Percentiles rank a stretch among this genome's conserved stretches.
phyloP scores from a whole-genome alignment of 2,797 vertebrate genomes.

The Tachyglossus aculeatus region DNA sequence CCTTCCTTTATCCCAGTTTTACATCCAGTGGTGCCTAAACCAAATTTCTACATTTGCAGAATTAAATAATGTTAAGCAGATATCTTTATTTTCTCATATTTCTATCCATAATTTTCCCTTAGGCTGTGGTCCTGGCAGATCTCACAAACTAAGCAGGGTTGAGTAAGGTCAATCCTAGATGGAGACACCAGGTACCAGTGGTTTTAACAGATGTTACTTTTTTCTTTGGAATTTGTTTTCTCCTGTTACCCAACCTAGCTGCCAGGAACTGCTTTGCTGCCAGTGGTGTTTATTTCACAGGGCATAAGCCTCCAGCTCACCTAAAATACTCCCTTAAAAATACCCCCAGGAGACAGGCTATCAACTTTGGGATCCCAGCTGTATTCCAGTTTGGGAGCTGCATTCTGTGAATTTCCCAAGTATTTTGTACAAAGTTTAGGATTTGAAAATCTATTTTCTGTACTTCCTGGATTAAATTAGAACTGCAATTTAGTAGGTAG shows the following conservation, averaged over 20 bases:
- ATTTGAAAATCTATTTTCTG: conserved; percentile 13
- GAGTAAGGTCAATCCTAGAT: too few species aligned
- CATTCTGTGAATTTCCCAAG: too few species aligned
- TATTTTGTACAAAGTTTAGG: neutral
- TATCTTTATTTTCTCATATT: too few species aligned
- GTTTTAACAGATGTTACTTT: too few species aligned
- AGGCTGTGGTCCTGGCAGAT: neutral
- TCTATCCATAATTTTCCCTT: neutral
- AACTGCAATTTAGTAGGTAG: conserved; percentile 23
- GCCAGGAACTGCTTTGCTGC: neutral
- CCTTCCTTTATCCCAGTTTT: too few species aligned
- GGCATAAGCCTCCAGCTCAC: neutral
- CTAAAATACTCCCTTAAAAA: too few species aligned
- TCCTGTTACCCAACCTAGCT: neutral
- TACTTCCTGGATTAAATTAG: neutral
- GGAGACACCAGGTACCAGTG: too few species aligned
- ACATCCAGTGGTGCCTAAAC: too few species aligned
- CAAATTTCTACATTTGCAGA: too few species aligned
- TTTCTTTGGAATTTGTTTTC: neutral
- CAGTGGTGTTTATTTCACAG: neutral
- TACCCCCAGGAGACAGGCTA: neutral
- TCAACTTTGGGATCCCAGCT: neutral
- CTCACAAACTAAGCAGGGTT: neutral
- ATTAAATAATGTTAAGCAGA: too few species aligned
- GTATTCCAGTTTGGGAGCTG: neutral